Evolutionary conservation across 2,888 invertebrate species (phyloP).

Genomic region (Encarsia formosa): DNA sequence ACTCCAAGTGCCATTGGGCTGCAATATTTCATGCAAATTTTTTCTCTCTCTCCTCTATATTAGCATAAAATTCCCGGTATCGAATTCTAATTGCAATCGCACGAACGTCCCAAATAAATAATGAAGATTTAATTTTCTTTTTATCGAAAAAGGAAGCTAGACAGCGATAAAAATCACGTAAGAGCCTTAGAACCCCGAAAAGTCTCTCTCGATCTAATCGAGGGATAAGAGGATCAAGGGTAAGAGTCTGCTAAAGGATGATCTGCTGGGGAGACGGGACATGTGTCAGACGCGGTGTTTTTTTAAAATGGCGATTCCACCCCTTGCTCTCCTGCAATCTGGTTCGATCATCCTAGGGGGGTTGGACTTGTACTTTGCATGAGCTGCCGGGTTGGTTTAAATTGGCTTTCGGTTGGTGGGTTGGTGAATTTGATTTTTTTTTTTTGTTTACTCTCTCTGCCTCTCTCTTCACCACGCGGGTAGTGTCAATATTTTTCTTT

Average conservation of each 20-base stretch:
- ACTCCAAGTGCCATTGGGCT: slow-evolving; percentile 40
- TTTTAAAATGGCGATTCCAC: slow-evolving; percentile 43
- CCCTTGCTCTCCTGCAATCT: slow-evolving; percentile 34
- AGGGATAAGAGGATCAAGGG: slow-evolving; percentile 36
- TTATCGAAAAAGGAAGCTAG: not conserved
- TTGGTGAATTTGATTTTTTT: too few relatives aligned
- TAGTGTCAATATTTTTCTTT: too few relatives aligned
- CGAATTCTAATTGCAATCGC: too few relatives aligned
- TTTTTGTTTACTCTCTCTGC: too few relatives aligned
- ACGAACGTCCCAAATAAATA: too few relatives aligned
- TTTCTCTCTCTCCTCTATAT: too few relatives aligned
- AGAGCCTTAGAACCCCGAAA: slow-evolving; percentile 8
- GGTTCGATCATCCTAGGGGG: slow-evolving; percentile 35
- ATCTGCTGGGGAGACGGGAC: not conserved
- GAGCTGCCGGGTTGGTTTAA: too few relatives aligned
- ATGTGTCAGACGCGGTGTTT: slow-evolving; percentile 30
- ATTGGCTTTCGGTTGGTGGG: too few relatives aligned
- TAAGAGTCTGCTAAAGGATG: not conserved
- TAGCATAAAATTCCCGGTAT: too few relatives aligned
- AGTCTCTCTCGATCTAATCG: slow-evolving; percentile 33
- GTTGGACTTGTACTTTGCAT: slow-evolving; percentile 44
- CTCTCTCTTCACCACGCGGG: too few relatives aligned
- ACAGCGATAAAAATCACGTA: slow-evolving; percentile 20
- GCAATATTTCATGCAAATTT: slow-evolving; percentile 42
- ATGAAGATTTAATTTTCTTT: too few relatives aligned